Evolutionary conservation across 37 sponge, comb jelly and placozoan species (phyloP), one percentile per base, ranked within the genome.

Genomic region (Tethya wilhelma): DNA sequence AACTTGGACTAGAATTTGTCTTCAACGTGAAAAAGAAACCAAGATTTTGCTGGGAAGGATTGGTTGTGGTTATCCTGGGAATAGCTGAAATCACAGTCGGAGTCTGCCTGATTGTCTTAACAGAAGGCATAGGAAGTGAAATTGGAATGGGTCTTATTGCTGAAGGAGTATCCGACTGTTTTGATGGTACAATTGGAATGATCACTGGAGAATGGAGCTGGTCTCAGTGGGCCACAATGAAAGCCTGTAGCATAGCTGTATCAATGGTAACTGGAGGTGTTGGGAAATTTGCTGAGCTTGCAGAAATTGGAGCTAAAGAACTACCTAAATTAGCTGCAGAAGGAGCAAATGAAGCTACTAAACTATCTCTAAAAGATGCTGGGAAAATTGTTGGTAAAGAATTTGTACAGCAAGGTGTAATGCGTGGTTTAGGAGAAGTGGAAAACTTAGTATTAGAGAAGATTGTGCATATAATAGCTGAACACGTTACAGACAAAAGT

Each of bases 341-440:
- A 11, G 20, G 22, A 9, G 9, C 12, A 30, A 25, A 30, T 4
- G 7, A 29, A 8, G 53, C 53, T 19, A 49, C 53, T 19, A 49
- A 49, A 49, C 14, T 14, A 49, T 19, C 7, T 9, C 2, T 64
- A 12, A 62, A 77, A 37, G 38, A 34, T 77, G 78, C 66, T 38
- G 66, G 28, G 6, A 77, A 77, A 32, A 9, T 32, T 28, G 78
- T 53, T 30, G 78, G 78, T 4, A 77, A 77, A 32, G 66, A 77
- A 38, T 2, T 77, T 22, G 46, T 77, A n/a, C n/a, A 60, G 38
- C 66, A 77, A 40, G 78, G 64, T 9, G 66, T 25, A 4, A 64
- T 77, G n/a, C n/a, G n/a, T n/a, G n/a, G n/a, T n/a, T n/a, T n/a
- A n/a, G n/a, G n/a, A n/a, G n/a, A n/a, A n/a, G 78, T 33, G 29